These are phyloP conservation scores for Siniperca obscura DNA, from an alignment of 2,797 vertebrate genomes.

Conservation along the genomic window DNA sequence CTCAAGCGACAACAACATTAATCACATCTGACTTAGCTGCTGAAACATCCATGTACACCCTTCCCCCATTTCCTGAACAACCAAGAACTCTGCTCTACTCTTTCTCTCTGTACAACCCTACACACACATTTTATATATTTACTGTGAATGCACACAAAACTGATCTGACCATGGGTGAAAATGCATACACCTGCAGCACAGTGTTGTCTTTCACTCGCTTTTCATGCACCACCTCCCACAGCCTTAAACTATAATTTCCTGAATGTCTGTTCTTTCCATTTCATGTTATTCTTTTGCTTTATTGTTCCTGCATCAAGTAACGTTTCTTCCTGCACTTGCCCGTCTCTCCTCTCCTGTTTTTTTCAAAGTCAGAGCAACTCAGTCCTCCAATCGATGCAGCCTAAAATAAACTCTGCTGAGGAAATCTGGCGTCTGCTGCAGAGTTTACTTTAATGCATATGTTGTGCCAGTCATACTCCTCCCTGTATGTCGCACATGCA, in stretches of 20 bases:
- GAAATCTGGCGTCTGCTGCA: constrained; percentile 41
- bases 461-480: background rate
- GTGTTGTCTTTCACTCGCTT: background rate
- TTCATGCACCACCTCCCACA: background rate
- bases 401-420: constrained; percentile 60
- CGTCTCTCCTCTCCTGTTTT: constrained; percentile 26
- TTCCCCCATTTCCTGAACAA: constrained; percentile 73
- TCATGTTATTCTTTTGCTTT: constrained; percentile 11
- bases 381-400: constrained; percentile 39
- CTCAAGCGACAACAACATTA: constrained; percentile 79
- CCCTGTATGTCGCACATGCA: background rate
- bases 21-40: constrained; percentile 82
- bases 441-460: constrained; percentile 25
- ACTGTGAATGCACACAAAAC: background rate
- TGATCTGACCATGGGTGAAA: background rate
- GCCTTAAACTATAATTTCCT: background rate
- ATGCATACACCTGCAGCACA: background rate
- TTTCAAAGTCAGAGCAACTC: constrained; percentile 57
- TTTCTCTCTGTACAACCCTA: constrained; percentile 12
- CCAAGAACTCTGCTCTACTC: constrained; percentile 52
- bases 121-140: background rate
- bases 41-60: constrained; percentile 75
- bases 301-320: background rate
- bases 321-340: background rate
- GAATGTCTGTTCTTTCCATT: background rate